phyloP scores from a whole-genome alignment of 2,113 vertebrate species.

The Cynopterus brachyotis region DNA sequence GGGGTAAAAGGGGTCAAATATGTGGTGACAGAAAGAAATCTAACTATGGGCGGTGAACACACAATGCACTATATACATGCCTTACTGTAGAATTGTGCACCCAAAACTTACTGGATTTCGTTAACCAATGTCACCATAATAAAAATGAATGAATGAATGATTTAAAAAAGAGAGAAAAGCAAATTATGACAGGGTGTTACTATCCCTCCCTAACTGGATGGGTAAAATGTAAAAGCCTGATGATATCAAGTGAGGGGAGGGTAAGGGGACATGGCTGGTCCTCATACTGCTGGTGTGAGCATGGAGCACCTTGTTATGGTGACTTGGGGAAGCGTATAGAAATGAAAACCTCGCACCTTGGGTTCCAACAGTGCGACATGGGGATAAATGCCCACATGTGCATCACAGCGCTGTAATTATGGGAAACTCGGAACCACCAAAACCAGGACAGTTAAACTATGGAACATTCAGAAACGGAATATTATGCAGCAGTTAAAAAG shows the following conservation, averaged over 20 bases:
- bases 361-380: too few relatives aligned
- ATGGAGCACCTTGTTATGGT: neutral
- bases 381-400: neutral
- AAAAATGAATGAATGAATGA: too few relatives aligned
- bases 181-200: neutral
- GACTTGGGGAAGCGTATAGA: neutral
- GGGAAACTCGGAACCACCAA: neutral
- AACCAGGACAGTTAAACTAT: neutral
- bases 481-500: too few relatives aligned
- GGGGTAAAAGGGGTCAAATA: too few relatives aligned
- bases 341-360: too few relatives aligned
- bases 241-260: neutral
- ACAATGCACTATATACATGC: too few relatives aligned
- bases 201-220: neutral
- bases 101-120: too few relatives aligned
- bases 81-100: too few relatives aligned
- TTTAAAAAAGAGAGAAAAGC: neutral
- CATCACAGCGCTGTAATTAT: too few relatives aligned
- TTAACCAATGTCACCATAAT: too few relatives aligned
- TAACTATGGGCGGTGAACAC: too few relatives aligned
- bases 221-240: neutral
- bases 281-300: neutral
- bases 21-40: too few relatives aligned
- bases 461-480: neutral
- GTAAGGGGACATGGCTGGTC: neutral